These are phyloP conservation scores for Albula glossodonta DNA, from an alignment of 2,113 vertebrate species.

Conservation along the genomic window DNA sequence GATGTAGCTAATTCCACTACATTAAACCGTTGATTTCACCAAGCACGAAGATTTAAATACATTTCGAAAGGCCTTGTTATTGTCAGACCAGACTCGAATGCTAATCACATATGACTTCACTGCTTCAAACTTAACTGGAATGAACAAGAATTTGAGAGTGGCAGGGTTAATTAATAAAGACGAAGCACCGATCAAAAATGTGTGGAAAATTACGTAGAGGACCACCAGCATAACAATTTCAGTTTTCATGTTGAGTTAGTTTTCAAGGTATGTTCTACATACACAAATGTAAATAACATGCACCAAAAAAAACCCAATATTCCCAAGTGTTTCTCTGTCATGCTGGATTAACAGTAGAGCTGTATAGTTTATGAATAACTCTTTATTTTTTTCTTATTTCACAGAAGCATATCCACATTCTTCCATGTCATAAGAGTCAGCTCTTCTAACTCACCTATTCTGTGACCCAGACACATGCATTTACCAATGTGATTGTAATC, in stretches of 20 bases:
- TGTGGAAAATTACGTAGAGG: background rate
- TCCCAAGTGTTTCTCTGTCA: background rate
- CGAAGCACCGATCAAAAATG: background rate
- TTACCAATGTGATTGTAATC: background rate
- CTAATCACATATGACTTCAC: background rate
- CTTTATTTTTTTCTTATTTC: background rate
- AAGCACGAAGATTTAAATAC: background rate
- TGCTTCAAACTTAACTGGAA: background rate
- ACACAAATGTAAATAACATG: background rate
- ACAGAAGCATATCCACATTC: background rate
- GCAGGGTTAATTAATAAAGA: background rate
- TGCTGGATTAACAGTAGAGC: background rate
- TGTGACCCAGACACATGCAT: background rate
- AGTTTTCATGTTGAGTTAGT: background rate
- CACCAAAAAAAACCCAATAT: background rate
- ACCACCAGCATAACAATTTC: background rate
- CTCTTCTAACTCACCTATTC: background rate
- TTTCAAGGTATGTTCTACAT: background rate
- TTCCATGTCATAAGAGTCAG: background rate
- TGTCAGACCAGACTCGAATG: background rate
- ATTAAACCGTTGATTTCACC: background rate
- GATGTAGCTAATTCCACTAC: background rate
- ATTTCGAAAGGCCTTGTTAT: background rate
- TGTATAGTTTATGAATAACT: background rate
- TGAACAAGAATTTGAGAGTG: background rate